Evolutionary conservation across 64 coral and sea anemone species (phyloP).

Genomic region (Hydrozoanthus tunicans): DNA sequence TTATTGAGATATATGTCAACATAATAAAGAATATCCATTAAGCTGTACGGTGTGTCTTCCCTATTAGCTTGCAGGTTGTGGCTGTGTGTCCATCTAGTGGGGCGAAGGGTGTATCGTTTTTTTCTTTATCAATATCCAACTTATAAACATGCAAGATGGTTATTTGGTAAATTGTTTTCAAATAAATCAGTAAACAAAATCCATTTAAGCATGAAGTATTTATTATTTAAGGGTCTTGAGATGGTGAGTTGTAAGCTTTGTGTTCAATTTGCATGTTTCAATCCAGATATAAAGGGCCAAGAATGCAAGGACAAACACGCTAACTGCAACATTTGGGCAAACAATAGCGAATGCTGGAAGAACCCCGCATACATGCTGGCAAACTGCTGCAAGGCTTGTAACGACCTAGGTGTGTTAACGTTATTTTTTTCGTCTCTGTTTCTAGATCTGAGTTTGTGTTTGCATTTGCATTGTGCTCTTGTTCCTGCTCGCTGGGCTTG

Average conservation of each 20-base stretch:
- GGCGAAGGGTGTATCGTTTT: no score
- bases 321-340: not conserved
- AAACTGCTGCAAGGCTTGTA: conserved; percentile 1
- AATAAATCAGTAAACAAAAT: no score
- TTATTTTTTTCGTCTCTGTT: not conserved
- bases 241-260: not conserved
- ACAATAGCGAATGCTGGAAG: conserved; percentile 20
- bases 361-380: conserved; percentile 41
- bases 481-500: not conserved
- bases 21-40: no score
- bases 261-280: not conserved
- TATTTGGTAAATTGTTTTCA: no score
- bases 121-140: no score
- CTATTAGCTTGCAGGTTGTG: no score
- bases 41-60: no score
- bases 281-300: conserved; percentile 5
- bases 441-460: not conserved
- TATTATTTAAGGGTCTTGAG: not conserved
- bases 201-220: not conserved
- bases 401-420: not conserved
- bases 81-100: no score
- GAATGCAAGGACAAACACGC: conserved; percentile 9
- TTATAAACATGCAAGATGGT: no score
- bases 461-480: not conserved
- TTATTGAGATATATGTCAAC: no score